Evolutionary conservation across 2,888 invertebrate genomes (phyloP), one percentile per base, ranked within the genome.

Genomic region (Drosophila mercatorum): DNA sequence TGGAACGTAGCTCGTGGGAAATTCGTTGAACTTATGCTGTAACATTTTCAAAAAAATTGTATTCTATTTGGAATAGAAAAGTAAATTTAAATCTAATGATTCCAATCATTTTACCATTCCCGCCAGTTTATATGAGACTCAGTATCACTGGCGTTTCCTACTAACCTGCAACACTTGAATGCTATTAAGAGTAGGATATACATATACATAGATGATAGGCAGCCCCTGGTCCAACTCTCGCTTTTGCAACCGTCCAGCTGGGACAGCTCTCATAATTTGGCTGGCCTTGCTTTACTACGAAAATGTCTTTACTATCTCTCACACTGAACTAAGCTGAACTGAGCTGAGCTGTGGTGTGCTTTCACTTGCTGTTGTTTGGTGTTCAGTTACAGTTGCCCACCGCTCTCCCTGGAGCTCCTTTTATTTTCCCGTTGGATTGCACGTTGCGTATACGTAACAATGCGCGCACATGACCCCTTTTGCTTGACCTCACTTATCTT

Each of bases 401-500:
- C 12, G 14, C 26, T 10, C 44, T 22, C 12, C 38, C 44, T 36
- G 14, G 36, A 52, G 52, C 55, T 55, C 7, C 31, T 43, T 46
- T 34, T 11, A 7, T 43, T 26, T 28, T 26, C 49, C 60, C 36
- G 62, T 60, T 41, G 63, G 62, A 52, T 28, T 34, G 56, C 28
- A 58, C 59, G 66, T 41, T 74, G 64, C 68, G 79, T 75, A 75
- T 75, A 72, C 66, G 72, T 78, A 75, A 70, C 80, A 86, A 81
- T 81, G 83, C 85, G 83, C 84, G 89, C 87, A 88, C 76, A 82
- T 86, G 87, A 83, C 88, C 90, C 87, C 87, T 86, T 90, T 90
- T 81, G 87, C 81, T 81, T 88, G 90, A 88, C 90, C 88, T 88
- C 90, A 90, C 88, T 88, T 90, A 88, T 89, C 87, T 89, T 88